phyloP scores from a whole-genome alignment of 2,797 vertebrate genomes.

The Austrolebias charrua region DNA sequence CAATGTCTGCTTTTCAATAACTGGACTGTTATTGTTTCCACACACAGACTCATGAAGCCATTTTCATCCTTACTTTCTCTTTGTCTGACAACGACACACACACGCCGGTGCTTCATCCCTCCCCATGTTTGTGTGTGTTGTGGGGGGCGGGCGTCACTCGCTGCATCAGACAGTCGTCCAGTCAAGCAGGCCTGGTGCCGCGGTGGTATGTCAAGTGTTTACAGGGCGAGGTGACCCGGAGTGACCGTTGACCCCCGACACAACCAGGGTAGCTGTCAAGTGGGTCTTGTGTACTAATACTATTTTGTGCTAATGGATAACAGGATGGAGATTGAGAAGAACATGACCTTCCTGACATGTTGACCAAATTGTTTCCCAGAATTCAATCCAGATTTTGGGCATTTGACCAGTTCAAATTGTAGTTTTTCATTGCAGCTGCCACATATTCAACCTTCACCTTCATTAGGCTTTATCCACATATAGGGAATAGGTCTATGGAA shows the following conservation, averaged over 20 bases:
- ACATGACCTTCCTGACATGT: constrained; percentile 37
- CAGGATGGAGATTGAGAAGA: constrained; percentile 19
- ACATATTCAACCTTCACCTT: not conserved
- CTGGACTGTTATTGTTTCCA: not conserved
- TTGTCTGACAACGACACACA: constrained; percentile 12
- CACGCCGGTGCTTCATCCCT: constrained; percentile 40
- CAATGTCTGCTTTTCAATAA: not conserved
- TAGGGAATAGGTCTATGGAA: no score
- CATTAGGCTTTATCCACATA: not conserved
- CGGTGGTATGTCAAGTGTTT: constrained; percentile 72
- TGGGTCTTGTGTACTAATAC: constrained; percentile 43
- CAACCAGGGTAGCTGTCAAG: constrained; percentile 32
- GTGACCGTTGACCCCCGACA: constrained; percentile 63
- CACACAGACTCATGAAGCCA: constrained; percentile 7
- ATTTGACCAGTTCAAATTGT: not conserved
- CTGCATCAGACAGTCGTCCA: constrained; percentile 41
- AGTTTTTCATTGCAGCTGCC: not conserved
- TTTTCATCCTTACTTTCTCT: constrained; percentile 37
- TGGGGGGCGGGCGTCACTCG: constrained; percentile 8
- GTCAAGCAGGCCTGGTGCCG: constrained; percentile 48
- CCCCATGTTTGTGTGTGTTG: constrained; percentile 4
- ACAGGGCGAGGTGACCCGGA: constrained; percentile 69
- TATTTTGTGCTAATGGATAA: constrained; percentile 58
- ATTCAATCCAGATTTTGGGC: constrained; percentile 2
- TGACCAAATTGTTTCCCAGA: not conserved